Evolutionary conservation across 2,888 invertebrate species (phyloP), one percentile per base, ranked within the genome.

Genomic region (Cenopis cana): DNA sequence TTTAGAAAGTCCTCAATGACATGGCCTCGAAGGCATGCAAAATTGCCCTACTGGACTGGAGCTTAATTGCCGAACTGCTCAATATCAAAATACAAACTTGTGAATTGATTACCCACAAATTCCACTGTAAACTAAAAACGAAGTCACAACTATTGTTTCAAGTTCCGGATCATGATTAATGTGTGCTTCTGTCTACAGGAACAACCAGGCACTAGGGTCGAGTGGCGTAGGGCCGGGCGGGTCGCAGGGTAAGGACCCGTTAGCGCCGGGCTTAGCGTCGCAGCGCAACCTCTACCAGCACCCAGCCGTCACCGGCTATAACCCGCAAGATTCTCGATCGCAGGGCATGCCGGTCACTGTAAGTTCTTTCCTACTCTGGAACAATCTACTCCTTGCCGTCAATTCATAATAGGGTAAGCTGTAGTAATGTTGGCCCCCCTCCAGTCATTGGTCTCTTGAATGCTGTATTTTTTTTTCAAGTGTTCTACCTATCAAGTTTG

Each of bases 321-420:
- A 86, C 79, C 82, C 88, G 46, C 93, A 93, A 79, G 93, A 93
- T 77, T 83, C 90, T 4, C 82, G 93, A 18, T 80, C 80, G 1
- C 93, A 91, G 77, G 76, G 79, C 74, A 89, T 86, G 89, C 89
- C 88, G 36, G 91, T 90, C 82, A 90, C 88, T 89, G 94, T 90
- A 85, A 86, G 81, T 62, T 29, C 49, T 49, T 41, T 14, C 49
- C 2, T 0, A 18, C 14, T 54, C 54, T 11, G 24, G 24, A 24
- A 2, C 29, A 29, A 4, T 5, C 5, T 2, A 4, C 5, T 5
- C 5, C 5, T 4, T 2, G 29, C 29, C 5, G 5, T n/a, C n/a
- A 29, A 29, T 29, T 29, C 29, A 29, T 29, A 29, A 29, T n/a
- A n/a, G n/a, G n/a, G n/a, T n/a, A n/a, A n/a, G n/a, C n/a, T n/a